phyloP scores from a whole-genome alignment of 1,140 invertebrate species.

The Conus betulinus region DNA sequence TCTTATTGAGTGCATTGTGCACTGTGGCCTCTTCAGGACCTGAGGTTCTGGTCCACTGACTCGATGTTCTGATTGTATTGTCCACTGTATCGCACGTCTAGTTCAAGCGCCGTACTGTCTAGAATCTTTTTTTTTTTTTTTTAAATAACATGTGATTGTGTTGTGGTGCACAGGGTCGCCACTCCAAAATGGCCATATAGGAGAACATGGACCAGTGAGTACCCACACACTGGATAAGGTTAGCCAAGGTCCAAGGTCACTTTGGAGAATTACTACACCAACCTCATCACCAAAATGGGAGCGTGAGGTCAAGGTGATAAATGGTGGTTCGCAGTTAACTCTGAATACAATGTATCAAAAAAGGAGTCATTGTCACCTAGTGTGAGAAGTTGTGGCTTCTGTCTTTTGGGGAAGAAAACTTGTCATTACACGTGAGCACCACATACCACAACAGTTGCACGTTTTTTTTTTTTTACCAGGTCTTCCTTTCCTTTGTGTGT shows the following conservation, averaged over 20 bases:
- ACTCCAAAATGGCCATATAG: constrained; percentile 75
- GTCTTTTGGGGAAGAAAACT: not conserved
- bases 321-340: too few relatives aligned
- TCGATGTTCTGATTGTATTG: too few relatives aligned
- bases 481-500: too few relatives aligned
- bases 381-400: not conserved
- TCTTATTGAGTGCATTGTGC: too few relatives aligned
- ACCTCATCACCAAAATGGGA: constrained; percentile 98
- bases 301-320: constrained; percentile 90
- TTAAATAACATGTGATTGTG: not conserved
- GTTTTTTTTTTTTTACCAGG: too few relatives aligned
- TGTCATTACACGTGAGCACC: not conserved
- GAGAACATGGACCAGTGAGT: constrained; percentile 72
- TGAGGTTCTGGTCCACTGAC: too few relatives aligned
- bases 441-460: too few relatives aligned
- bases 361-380: not conserved
- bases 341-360: too few relatives aligned
- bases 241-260: constrained; percentile 99
- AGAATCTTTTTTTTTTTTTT: not conserved
- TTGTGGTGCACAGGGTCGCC: constrained; percentile 67
- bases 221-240: constrained; percentile 96
- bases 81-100: too few relatives aligned
- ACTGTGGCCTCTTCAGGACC: too few relatives aligned
- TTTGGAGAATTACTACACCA: constrained; percentile 99
- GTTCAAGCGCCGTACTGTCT: too few relatives aligned